These are phyloP conservation scores for Apotomis betuletana DNA, from an alignment of 2,888 invertebrate species.

Conservation along the genomic window DNA sequence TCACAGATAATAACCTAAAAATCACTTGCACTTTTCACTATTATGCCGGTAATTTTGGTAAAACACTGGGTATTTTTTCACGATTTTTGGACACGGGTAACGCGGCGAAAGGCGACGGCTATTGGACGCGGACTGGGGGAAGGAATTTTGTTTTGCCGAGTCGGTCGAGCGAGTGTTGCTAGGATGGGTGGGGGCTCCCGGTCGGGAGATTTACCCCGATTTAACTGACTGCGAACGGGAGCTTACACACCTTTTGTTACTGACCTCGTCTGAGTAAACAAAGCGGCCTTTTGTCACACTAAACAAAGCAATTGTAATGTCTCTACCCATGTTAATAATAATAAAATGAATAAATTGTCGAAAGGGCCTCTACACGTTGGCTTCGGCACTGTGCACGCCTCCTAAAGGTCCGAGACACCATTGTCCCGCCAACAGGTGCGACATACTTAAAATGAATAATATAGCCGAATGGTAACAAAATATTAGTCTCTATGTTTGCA, in stretches of 20 bases:
- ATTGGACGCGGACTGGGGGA: conserved; percentile 52
- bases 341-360: too few species aligned
- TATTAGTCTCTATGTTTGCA: too few species aligned
- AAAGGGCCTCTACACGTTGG: too few species aligned
- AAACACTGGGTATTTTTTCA: conserved; percentile 28
- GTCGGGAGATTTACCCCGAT: conserved; percentile 36
- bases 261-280: too few species aligned
- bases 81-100: conserved; percentile 9
- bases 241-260: background rate
- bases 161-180: conserved; percentile 48
- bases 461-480: too few species aligned
- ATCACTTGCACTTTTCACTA: conserved; percentile 36
- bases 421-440: too few species aligned
- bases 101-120: conserved; percentile 34
- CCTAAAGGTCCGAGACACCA: too few species aligned
- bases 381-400: too few species aligned
- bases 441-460: too few species aligned
- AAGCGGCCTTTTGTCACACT: background rate
- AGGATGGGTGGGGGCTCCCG: conserved; percentile 14
- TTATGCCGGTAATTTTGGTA: conserved; percentile 25
- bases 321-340: too few species aligned
- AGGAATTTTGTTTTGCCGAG: conserved; percentile 53
- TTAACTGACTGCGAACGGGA: conserved; percentile 4
- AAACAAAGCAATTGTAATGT: too few species aligned
- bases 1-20: conserved; percentile 33